Base-by-base conservation (phyloP, 2,888 invertebrate species). In the Atethmia centrago region DNA sequence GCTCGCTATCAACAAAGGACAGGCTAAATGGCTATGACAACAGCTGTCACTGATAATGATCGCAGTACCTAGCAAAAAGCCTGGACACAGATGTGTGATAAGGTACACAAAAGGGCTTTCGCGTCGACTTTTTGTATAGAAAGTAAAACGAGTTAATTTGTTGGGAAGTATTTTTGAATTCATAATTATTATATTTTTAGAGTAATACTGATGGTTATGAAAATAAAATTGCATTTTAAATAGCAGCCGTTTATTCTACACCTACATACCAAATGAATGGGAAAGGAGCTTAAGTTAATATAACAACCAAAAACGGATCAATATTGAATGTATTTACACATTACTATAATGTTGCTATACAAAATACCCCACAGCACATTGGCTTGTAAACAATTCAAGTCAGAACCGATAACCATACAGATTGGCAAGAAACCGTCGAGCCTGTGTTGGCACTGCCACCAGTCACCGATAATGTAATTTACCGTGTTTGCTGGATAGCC, bases 391-490 rank as follows among this genome's bases (percentile, higher is more conserved):
- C 68, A 68, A 59, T 80, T 56, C 53, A 71, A 75, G 47, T 45
- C 49, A 19, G 36, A 69, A 62, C 63, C 75, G 75, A 76, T 79
- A 69, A 71, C 64, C 59, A 47, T 63, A 70, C 67, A 61, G 51
- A 63, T 82, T 87, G 77, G 75, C 83, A 86, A 74, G 83, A 72
- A 67, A 76, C 71, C 67, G 71, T 56, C 74, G 45, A 73, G 81
- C 69, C 73, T 42, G 72, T 53, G 42, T 71, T 84, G 78, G 83
- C 80, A 78, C 71, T 63, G 62, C 64, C 70, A 68, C 62, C 69
- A 84, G 53, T 75, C 77, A 65, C 82, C 79, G 86, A 87, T 89
- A 88, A 83, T 87, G 76, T 85, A 85, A 89, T 85, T 87, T 86
- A 82, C 76, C 63, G 82, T 71, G 78, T 66, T 71, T 62, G 63